Evolutionary conservation across 2,797 vertebrate genomes (phyloP), one percentile per base, ranked within the genome.

Genomic region (Mus minutoides): DNA sequence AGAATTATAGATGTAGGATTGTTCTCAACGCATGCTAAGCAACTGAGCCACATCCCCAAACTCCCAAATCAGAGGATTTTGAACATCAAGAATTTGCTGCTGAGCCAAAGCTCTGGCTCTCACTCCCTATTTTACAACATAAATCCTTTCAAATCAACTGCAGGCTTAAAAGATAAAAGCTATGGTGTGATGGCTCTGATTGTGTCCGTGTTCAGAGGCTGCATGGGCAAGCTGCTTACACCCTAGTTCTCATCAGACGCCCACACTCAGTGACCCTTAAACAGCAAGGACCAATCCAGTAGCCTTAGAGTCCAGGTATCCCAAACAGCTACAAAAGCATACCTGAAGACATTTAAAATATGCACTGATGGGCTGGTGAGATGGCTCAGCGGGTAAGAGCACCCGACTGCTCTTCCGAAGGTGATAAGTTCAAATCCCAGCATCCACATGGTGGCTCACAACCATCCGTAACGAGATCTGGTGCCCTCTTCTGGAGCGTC

Each of bases 91-190:
- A 91, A 89, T 82, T 43, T 79, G 75, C 69, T 71, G 1, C 79
- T 77, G 43, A 84, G 56, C 75, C 93, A 87, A 95, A 77, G 60
- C 82, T 87, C 56, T 91, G 54, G 62, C 7, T 78, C 49, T 88
- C 73, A 46, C 62, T 96, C 37, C 62, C 94, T 76, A 77, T 86
- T 95, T 95, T 84, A 94, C 19, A 95, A 89, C 11, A 76, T 49
- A 92, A 95, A 86, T 91, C 37, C 83, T 87, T 37, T 96, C 56
- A 76, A 93, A 54, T 69, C 56, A 92, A 92, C 34, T 34, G n/a
- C 24, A 91, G 79, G 58, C 91, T 96, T 96, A 79, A 80, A 92
- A 92, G 67, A 93, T 64, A 94, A 84, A 82, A 75, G 77, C 34
- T 83, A 78, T 67, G 40, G 11, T 62, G 43, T 56, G 37, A 52